Percentiles rank a stretch among this genome's conserved stretches.
Evolutionary conservation across 1,140 invertebrate species (phyloP).

Genomic region (Neodiprion pinetum): DNA sequence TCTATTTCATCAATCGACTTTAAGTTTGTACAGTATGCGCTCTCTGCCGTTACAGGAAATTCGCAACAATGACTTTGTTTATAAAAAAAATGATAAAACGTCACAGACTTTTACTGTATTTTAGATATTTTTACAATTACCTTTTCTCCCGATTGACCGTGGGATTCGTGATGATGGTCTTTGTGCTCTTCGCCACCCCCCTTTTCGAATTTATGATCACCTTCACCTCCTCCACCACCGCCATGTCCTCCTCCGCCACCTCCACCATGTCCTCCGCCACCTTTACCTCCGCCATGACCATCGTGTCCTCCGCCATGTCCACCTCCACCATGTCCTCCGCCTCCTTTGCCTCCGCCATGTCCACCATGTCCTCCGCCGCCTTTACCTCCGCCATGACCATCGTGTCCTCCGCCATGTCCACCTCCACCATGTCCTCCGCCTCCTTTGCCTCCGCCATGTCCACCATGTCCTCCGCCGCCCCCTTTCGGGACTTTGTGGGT

Average conservation of each 20-base stretch:
- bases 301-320: slow-evolving; percentile 10
- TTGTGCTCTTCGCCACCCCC: slow-evolving; percentile 44
- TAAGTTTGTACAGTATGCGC: neutral
- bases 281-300: slow-evolving; percentile 17
- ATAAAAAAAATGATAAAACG: neutral
- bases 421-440: slow-evolving; percentile 24
- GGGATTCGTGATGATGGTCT: slow-evolving; percentile 40
- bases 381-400: slow-evolving; percentile 17
- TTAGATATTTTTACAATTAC: slow-evolving; percentile 28
- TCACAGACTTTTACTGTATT: neutral
- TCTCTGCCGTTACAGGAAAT: neutral
- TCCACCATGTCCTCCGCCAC: slow-evolving; percentile 20
- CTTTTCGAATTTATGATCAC: slow-evolving; percentile 41
- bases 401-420: slow-evolving; percentile 11
- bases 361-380: slow-evolving; percentile 21
- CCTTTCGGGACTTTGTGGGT: neutral
- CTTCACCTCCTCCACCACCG: slow-evolving; percentile 4
- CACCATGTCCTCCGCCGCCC: slow-evolving; percentile 10
- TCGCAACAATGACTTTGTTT: too few species aligned
- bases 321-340: slow-evolving; percentile 25
- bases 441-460: slow-evolving; percentile 18
- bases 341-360: slow-evolving; percentile 21
- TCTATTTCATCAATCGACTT: neutral
- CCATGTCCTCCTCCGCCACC: slow-evolving; percentile 24
- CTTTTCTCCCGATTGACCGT: slow-evolving; percentile 51